phyloP scores from a whole-genome alignment of 2,797 vertebrate genomes.

The Schizothorax lantsangensis region DNA sequence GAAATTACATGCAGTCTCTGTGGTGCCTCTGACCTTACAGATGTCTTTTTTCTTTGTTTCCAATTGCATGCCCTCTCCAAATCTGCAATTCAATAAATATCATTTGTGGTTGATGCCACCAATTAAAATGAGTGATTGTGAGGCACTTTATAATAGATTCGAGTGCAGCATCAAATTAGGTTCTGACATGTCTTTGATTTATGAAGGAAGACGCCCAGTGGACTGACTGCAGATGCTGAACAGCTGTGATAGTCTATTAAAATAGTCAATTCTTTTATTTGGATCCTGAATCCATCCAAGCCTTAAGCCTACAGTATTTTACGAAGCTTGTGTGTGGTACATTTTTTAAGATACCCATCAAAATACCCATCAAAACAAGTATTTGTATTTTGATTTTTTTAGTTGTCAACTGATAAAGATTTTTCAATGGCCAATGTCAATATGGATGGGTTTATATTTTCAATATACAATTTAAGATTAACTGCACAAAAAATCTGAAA shows the following conservation, averaged over 20 bases:
- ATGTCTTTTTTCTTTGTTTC: slow-evolving; percentile 16
- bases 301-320: slow-evolving; percentile 44
- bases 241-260: slow-evolving; percentile 56
- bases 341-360: slow-evolving; percentile 38
- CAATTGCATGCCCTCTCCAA: slow-evolving; percentile 9
- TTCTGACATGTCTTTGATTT: slow-evolving; percentile 56
- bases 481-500: background rate
- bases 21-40: slow-evolving; percentile 41
- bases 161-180: slow-evolving; percentile 52
- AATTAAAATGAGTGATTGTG: slow-evolving; percentile 57
- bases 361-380: background rate
- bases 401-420: background rate
- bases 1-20: slow-evolving; percentile 14
- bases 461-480: background rate
- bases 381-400: slow-evolving; percentile 23
- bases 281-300: slow-evolving; percentile 53
- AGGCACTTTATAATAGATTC: slow-evolving; percentile 52
- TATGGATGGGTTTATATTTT: background rate
- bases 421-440: background rate
- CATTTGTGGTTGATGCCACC: slow-evolving; percentile 36
- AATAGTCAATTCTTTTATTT: slow-evolving; percentile 54
- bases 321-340: slow-evolving; percentile 19
- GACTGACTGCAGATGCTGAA: slow-evolving; percentile 57
- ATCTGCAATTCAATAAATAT: slow-evolving; percentile 17
- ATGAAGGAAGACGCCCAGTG: slow-evolving; percentile 54